Evolutionary conservation across 64 coral and sea anemone genomes (phyloP).

Genomic region (Trachythela sp.): DNA sequence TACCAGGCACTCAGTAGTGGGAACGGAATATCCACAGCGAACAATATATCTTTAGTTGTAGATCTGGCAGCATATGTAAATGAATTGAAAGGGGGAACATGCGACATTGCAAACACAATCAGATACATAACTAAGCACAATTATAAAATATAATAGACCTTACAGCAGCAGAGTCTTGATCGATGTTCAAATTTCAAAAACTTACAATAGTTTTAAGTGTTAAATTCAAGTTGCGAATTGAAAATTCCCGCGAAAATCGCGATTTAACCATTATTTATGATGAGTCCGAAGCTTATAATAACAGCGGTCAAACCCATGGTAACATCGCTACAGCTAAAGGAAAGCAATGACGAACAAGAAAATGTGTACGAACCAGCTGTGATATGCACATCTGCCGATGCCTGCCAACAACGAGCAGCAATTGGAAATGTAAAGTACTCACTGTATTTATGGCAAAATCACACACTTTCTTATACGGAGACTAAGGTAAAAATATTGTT

Average conservation of each 20-base stretch:
- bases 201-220: too few species aligned
- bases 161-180: background rate
- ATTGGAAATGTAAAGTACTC: background rate
- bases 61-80: slow-evolving; percentile 19
- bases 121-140: background rate
- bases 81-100: background rate
- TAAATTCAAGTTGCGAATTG: background rate
- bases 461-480: background rate
- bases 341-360: background rate
- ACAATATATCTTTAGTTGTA: background rate
- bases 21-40: slow-evolving; percentile 19
- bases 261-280: too few species aligned
- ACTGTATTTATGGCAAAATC: background rate
- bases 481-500: background rate
- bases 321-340: background rate
- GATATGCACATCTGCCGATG: background rate
- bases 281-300: background rate
- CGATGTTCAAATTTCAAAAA: background rate
- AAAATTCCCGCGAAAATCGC: background rate
- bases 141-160: background rate
- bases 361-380: too few species aligned
- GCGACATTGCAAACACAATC: background rate
- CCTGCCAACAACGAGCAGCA: background rate
- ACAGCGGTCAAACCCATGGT: background rate
- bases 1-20: slow-evolving; percentile 4